Percentiles rank a stretch among this genome's conserved stretches.
Conservation (phyloP, 1,140 invertebrate species). For the Brachionus rubens region DNA sequence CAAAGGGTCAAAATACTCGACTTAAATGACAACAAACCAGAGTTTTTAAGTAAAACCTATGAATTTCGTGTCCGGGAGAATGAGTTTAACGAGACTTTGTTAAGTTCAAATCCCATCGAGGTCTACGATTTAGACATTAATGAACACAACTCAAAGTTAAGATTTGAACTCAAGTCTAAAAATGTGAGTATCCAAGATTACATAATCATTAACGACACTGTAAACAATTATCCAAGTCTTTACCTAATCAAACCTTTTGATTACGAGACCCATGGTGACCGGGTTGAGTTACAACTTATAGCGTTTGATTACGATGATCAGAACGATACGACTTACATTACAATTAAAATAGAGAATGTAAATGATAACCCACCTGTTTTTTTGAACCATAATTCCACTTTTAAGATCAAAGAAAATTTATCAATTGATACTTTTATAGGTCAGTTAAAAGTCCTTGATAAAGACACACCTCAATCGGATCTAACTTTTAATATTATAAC, state of each 20-base stretch:
- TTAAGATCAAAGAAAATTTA: slow-evolving; percentile 32
- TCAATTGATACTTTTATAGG: slow-evolving; percentile 20
- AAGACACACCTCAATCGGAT: neutral
- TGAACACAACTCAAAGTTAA: neutral
- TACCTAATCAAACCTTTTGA: slow-evolving; percentile 21
- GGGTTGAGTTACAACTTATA: neutral
- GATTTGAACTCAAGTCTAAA: slow-evolving; percentile 23
- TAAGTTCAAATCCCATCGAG: neutral
- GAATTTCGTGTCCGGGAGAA: slow-evolving; percentile 22
- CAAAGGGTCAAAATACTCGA: slow-evolving; percentile 24
- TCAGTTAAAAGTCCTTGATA: slow-evolving; percentile 4
- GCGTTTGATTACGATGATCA: neutral
- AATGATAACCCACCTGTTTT: slow-evolving; percentile 44
- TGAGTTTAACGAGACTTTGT: neutral
- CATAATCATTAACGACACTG: neutral
- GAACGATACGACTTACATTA: neutral
- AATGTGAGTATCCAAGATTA: neutral
- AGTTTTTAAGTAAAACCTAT: slow-evolving; percentile 13
- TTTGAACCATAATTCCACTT: slow-evolving; percentile 15
- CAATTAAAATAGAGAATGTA: slow-evolving; percentile 4
- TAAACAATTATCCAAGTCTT: slow-evolving; percentile 10
- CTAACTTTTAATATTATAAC: neutral
- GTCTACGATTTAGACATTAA: slow-evolving; percentile 28
- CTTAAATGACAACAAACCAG: slow-evolving; percentile 26
- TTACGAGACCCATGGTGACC: neutral